phyloP scores from a whole-genome alignment of 2,113 vertebrate genomes.

The Clinocottus analis region DNA sequence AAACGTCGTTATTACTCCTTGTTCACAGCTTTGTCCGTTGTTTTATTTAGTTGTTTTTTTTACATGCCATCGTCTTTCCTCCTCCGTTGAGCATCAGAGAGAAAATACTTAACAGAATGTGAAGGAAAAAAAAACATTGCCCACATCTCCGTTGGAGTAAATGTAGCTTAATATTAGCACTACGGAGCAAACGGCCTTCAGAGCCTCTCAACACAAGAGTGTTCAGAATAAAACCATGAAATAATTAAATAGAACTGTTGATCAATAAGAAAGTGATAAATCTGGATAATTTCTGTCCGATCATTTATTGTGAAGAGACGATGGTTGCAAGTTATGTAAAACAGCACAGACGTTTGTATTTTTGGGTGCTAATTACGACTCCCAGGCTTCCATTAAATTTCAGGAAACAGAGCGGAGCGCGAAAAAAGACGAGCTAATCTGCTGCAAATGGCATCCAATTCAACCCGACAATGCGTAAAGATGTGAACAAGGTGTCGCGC shows the following conservation, averaged over 20 bases:
- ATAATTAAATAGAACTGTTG: not conserved
- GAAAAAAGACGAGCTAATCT: not conserved
- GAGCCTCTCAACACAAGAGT: not conserved
- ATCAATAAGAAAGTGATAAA: not conserved
- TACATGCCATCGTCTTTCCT: conserved; percentile 15
- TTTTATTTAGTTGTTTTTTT: not conserved
- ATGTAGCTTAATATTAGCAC: conserved; percentile 1
- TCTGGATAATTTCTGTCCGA: not conserved
- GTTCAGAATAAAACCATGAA: not conserved
- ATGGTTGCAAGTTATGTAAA: not conserved
- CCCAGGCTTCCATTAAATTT: not conserved
- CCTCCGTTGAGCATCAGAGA: conserved; percentile 31
- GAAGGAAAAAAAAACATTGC: conserved; percentile 17
- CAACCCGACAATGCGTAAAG: conserved; percentile 33
- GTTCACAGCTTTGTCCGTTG: conserved; percentile 70
- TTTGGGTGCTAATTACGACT: not conserved
- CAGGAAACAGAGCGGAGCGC: not conserved
- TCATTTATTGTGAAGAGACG: not conserved
- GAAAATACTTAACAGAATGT: conserved; percentile 23
- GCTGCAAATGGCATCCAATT: conserved; percentile 8
- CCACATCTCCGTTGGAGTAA: not conserved
- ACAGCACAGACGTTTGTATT: not conserved
- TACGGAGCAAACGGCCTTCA: not conserved
- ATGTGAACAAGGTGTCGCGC: conserved; percentile 70
- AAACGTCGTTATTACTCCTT: conserved; percentile 59